Conservation (phyloP, 2,888 invertebrate genomes). For the Maniola hyperantus region DNA sequence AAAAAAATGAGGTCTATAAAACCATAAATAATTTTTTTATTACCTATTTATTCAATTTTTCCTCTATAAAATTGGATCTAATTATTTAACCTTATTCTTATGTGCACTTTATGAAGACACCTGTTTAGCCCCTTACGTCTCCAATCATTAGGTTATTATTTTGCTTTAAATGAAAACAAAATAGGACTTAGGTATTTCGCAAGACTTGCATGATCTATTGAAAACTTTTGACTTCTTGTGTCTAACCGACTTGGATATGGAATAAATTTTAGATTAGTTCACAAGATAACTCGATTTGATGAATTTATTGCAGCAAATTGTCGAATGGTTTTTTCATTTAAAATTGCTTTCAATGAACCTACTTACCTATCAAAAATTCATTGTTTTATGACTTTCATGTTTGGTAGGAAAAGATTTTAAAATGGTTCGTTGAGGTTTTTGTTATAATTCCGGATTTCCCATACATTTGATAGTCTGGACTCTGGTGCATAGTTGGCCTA, state of each 20-base stretch:
- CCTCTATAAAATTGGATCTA: no score
- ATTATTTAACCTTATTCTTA: no score
- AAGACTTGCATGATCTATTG: slow-evolving; percentile 12
- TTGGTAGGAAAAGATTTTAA: neutral
- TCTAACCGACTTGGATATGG: slow-evolving; percentile 5
- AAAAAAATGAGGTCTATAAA: no score
- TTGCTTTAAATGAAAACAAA: neutral
- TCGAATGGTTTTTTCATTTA: neutral
- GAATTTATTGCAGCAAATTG: slow-evolving; percentile 19
- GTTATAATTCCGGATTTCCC: no score
- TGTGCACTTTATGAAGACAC: neutral
- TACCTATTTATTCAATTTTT: no score
- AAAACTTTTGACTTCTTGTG: slow-evolving; percentile 14
- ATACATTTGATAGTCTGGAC: no score
- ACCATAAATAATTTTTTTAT: no score
- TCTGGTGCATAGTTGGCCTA: no score
- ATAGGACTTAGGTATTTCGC: neutral
- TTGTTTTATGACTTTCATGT: neutral
- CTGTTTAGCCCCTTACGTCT: neutral
- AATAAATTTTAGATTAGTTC: slow-evolving; percentile 15
- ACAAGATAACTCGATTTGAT: slow-evolving; percentile 18
- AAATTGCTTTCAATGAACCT: neutral
- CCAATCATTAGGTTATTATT: neutral
- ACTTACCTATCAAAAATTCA: neutral
- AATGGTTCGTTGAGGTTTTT: neutral